phyloP scores from a whole-genome alignment of 2,113 vertebrate species.

The Mesitornis unicolor region DNA sequence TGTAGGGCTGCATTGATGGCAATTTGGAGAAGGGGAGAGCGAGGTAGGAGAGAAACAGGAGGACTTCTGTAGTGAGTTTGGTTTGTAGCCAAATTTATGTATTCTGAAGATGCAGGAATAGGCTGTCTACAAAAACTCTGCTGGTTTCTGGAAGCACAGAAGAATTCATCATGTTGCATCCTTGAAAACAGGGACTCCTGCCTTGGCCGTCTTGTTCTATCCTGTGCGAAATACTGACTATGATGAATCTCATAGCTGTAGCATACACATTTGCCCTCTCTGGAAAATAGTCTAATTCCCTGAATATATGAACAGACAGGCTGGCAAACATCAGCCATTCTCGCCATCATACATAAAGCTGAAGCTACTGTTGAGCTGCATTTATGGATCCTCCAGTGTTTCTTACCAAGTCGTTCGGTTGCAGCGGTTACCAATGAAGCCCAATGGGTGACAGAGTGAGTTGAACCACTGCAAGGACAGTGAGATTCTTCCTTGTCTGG shows the following conservation, averaged over 20 bases:
- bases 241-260: background rate
- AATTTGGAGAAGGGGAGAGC: background rate
- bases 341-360: background rate
- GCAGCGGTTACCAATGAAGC: background rate
- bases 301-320: background rate
- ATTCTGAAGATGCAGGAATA: background rate
- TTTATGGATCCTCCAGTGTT: background rate
- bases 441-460: background rate
- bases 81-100: background rate
- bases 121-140: background rate
- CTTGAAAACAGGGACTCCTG: background rate
- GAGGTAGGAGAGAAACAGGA: background rate
- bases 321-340: background rate
- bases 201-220: background rate
- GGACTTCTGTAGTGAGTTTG: background rate
- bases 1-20: background rate
- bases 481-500: background rate
- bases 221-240: background rate
- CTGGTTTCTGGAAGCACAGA: background rate
- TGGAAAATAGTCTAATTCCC: background rate
- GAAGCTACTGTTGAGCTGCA: background rate
- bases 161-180: background rate
- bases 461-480: background rate
- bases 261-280: background rate
- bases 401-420: background rate